Base-by-base conservation (phyloP, 2,888 invertebrate species). In the Agrenia bidenticulata region DNA sequence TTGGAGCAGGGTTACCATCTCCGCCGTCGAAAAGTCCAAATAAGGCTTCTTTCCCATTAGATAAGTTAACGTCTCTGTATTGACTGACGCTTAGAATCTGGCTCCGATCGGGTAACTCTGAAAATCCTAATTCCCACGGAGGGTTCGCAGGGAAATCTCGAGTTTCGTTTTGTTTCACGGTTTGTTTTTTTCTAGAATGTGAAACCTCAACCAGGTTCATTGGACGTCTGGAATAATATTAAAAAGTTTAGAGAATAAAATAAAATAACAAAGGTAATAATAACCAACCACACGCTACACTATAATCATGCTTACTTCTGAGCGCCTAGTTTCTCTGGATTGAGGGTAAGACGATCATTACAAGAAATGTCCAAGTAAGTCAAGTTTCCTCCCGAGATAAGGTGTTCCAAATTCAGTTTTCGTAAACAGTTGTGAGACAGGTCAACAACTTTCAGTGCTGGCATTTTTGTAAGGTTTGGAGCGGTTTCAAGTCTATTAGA, bases 281-380 rank as follows among this genome's bases (percentile, higher is more conserved):
- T 39, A 39, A 39, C 39, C 7, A 39, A 39, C 7, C 39, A 39
- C 15, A 39, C 15, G 15, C 7, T 39, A 39, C 15, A 39, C 7
- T 39, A 39, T 39, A 49, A 49, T 11, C 9, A 7, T 9, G 11
- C 66, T 63, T 69, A 75, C 75, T 69, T 71, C 59, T 73, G 73
- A 64, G 41, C 70, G 37, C 53, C 61, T 5, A 75, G 49, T 54
- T 75, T 75, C 39, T 75, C 75, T 2, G 73, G 89, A 77, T 92
- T 92, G 1, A 92, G 90, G 80, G 89, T 89, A 9, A 92, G 81
- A 77, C 89, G 87, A 51, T 87, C 84, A 77, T 92, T 92, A 76
- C 92, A 92, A 0, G 91, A 91, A 77, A 92, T 85, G 79, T 92
- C 92, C 54, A 92, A 82, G 79, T 90, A 92, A 78, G 91, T 90